These are phyloP conservation scores for Theonella swinhoei DNA, from an alignment of 37 sponge, comb jelly and placozoan species.

Conservation along the genomic window DNA sequence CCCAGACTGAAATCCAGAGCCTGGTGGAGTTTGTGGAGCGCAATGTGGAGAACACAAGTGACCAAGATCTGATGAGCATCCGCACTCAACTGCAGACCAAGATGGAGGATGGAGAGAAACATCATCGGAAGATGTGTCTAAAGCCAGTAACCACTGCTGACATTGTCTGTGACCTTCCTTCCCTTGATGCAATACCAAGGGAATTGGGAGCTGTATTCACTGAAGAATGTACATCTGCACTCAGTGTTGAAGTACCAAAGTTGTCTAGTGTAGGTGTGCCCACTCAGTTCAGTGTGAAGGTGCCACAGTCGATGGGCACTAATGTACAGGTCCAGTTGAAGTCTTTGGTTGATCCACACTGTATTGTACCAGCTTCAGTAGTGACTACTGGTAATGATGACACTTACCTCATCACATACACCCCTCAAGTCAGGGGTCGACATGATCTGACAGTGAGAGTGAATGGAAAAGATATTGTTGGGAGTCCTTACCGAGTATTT, in stretches of 20 bases:
- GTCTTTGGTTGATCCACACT: neutral
- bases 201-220: neutral
- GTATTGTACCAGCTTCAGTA: neutral
- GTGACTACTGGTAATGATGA: neutral
- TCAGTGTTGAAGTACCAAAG: neutral
- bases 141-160: constrained; percentile 15
- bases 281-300: neutral
- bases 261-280: neutral
- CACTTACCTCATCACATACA: constrained; percentile 3
- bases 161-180: neutral
- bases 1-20: constrained; percentile 17
- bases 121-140: neutral
- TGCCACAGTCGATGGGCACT: neutral
- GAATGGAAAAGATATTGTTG: constrained; percentile 12
- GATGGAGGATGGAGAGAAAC: neutral
- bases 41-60: neutral
- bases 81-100: neutral
- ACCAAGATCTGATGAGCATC: constrained; percentile 4
- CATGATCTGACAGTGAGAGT: constrained; percentile 16
- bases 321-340: constrained; percentile 3
- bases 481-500: constrained; percentile 28
- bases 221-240: too few relatives aligned
- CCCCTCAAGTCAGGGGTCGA: constrained; percentile 13
- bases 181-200: neutral
- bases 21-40: constrained; percentile 17